Base-by-base conservation (phyloP, 2,888 invertebrate species). In the Cerceris ruficornis region DNA sequence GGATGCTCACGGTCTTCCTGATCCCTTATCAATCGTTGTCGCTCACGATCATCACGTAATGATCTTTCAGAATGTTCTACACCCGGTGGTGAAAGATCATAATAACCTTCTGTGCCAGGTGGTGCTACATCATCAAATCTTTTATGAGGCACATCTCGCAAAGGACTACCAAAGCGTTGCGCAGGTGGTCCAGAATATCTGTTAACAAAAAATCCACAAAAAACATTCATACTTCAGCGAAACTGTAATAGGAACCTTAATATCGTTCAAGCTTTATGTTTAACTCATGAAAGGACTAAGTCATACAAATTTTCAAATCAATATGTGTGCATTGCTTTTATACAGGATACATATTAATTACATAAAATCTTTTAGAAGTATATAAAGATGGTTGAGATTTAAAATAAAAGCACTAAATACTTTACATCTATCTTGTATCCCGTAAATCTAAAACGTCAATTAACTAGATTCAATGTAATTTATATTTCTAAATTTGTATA, bases 51-150 rank as follows among this genome's bases (percentile, higher is more conserved):
- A 8, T 90, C 90, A 5, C 89, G 84, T 8, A 84, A 58, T 2
- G 88, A 81, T 69, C 89, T 89, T 42, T 92, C 91, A 39, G 89
- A 86, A 82, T 91, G 90, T 78, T 92, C 92, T 39, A 92, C 90
- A 43, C 92, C 92, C 2, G 92, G 91, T 7, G 92, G 92, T 41
- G 92, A 90, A 1, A 92, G 81, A 64, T 92, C 92, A 71, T 92
- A 92, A 80, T 92, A 92, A 5, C 92, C 92, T 64, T 94, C 94
- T 0, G 95, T 95, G 13, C 92, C 92, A 6, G 93, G 92, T 7
- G 92, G 92, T 9, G 91, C 92, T 7, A 92, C 90, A 55, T 93
- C 93, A 49, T 92, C 92, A 72, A 92, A 92, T 67, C 92, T 86
- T 84, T 92, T 92, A 42, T 90, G 89, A 43, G 88, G 82, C 8